Evolutionary conservation across 1,140 invertebrate genomes (phyloP).

Genomic region (Thaumetopoea pityocampa): DNA sequence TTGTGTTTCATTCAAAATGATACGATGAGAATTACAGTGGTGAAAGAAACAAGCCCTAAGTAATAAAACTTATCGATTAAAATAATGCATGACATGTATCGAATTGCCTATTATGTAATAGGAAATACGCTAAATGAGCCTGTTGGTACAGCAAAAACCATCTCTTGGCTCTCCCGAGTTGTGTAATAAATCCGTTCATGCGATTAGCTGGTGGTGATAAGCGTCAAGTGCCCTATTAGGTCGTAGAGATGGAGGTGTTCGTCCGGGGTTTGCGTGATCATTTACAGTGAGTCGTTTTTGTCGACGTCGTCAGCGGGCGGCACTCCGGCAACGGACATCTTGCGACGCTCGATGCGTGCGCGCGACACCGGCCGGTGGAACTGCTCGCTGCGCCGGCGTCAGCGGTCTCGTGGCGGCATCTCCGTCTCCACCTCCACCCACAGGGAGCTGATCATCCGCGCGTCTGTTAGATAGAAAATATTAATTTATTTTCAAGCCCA

Average conservation of each 20-base stretch:
- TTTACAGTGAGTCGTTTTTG: slow-evolving; percentile 43
- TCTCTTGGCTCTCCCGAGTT: too few relatives aligned
- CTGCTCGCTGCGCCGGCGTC: slow-evolving; percentile 70
- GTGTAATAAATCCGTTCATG: too few relatives aligned
- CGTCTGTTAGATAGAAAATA: slow-evolving; percentile 29
- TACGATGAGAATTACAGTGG: too few relatives aligned
- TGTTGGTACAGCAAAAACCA: too few relatives aligned
- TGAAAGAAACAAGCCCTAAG: too few relatives aligned
- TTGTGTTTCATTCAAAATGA: too few relatives aligned
- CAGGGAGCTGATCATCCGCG: slow-evolving; percentile 57
- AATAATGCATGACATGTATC: too few relatives aligned
- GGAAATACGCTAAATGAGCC: too few relatives aligned
- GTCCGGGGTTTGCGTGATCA: not conserved
- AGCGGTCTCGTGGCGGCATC: slow-evolving; percentile 51
- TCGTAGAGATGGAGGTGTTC: slow-evolving; percentile 2
- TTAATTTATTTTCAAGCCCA: not conserved
- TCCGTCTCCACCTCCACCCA: slow-evolving; percentile 67
- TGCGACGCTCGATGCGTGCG: slow-evolving; percentile 58
- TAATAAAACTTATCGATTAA: too few relatives aligned
- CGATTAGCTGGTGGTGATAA: too few relatives aligned
- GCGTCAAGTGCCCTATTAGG: too few relatives aligned
- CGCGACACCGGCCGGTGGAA: slow-evolving; percentile 64
- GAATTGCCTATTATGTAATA: too few relatives aligned
- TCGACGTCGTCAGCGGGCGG: slow-evolving; percentile 46
- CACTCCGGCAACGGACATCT: slow-evolving; percentile 64